Evolutionary conservation across 2,888 invertebrate genomes (phyloP), one percentile per base, ranked within the genome.

Genomic region (Nomada fabriciana): DNA sequence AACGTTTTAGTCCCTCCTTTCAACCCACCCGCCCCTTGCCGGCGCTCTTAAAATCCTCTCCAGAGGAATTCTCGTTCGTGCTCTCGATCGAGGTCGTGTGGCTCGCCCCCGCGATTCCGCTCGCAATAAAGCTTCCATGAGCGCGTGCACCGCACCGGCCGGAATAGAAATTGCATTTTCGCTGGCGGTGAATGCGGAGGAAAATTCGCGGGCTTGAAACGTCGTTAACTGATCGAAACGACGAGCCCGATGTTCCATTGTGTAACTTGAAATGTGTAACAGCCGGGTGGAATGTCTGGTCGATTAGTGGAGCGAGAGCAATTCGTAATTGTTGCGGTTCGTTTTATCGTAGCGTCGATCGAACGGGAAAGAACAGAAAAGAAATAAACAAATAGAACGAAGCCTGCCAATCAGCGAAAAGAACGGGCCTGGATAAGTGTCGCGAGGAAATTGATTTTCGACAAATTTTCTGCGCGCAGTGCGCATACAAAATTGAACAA

Each of bases 21-120:
- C 43, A 25, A 13, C 57, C 23, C 18, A 15, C 15, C 78, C 80
- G 53, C 78, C 63, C 23, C 68, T 18, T 18, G 36, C 70, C 9
- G 50, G 61, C 61, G 70, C 67, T 78, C 67, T 76, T 79, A 77
- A 77, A 86, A 82, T 83, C 83, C 79, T 76, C 82, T 82, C 81
- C 73, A 71, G 83, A 89, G 88, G 82, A 89, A 85, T 83, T 79
- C 72, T 57, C 73, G 76, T 78, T 78, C 83, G 65, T 70, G 72
- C 52, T 79, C 55, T 75, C 83, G 85, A 80, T 83, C 82, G 81
- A 68, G 80, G 68, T 76, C 78, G 75, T 43, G 42, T 36, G 25
- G 67, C 68, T 69, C 72, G 57, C 15, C 23, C 63, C 43, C 67
- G 68, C 69, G 80, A 74, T 72, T 79, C 65, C 65, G 25, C 59